Base-by-base conservation (phyloP, 2,888 invertebrate species). In the Drosophila nigritarsus region DNA sequence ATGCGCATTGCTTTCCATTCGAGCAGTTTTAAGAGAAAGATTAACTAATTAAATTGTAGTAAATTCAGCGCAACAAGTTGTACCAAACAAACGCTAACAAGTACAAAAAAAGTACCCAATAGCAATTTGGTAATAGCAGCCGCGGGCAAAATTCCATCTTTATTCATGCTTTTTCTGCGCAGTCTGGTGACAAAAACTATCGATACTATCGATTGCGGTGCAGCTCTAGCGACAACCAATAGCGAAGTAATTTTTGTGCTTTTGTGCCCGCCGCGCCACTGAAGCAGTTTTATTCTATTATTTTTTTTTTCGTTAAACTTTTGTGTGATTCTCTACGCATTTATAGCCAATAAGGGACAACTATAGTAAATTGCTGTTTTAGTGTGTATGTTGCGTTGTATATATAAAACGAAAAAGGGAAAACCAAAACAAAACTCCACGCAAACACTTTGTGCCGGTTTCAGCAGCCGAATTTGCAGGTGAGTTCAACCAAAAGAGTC, bases 241-340 rank as follows among this genome's bases (percentile, higher is more conserved):
- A 70, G 62, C 67, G 50, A 74, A 74, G 69, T 84, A 65, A 67
- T 75, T 80, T 77, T 80, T 78, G 78, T 75, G 78, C 67, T 83
- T 78, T 68, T 75, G 78, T 83, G 83, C 75, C 80, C 78, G 81
- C 75, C 66, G 76, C 86, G 69, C 81, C 73, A 78, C 70, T 71
- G 65, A 71, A 78, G 65, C 78, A 73, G 58, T 67, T 58, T 66
- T 66, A 74, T 81, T 80, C 58, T 76, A 66, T 79, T 75, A 70
- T 72, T 75, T 78, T 80, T 78, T 71, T 78, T 79, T 78, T 73
- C 76, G 73, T 79, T 79, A 60, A 78, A 51, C 67, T 78, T 77
- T 78, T 79, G 67, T 75, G 78, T 72, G 67, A 78, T 64, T 67
- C 71, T 53, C 62, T 79, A 49, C 75, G 79, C 59, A 75, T 78